These are phyloP conservation scores for Chrysodeixis includens DNA, from an alignment of 2,888 invertebrate species.

Conservation along the genomic window DNA sequence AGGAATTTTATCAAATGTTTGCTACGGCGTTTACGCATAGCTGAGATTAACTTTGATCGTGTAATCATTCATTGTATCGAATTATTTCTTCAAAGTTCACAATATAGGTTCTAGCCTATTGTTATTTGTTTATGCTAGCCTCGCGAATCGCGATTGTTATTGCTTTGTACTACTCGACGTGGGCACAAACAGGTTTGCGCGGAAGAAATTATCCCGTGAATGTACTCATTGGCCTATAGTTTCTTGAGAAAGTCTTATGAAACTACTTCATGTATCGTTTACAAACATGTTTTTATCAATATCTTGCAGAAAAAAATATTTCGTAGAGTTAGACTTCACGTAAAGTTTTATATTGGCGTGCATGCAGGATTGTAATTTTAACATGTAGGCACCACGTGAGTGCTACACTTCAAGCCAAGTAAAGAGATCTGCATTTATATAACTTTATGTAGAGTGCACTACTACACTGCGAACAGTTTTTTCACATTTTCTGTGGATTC, in stretches of 20 bases:
- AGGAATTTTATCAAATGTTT: not conserved
- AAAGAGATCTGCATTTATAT: too few relatives aligned
- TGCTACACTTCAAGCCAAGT: too few relatives aligned
- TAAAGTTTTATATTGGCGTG: too few relatives aligned
- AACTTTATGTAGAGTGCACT: too few relatives aligned
- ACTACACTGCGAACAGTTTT: too few relatives aligned
- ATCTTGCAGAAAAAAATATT: not conserved
- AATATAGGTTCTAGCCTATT: not conserved
- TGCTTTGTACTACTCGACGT: slow-evolving; percentile 2
- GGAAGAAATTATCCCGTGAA: slow-evolving; percentile 15
- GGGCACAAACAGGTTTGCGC: slow-evolving; percentile 11
- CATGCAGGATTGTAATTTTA: too few relatives aligned
- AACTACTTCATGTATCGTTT: too few relatives aligned
- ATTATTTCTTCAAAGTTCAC: not conserved
- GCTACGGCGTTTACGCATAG: slow-evolving; percentile 1
- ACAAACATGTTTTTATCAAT: not conserved
- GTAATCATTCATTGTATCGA: not conserved
- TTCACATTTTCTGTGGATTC: too few relatives aligned
- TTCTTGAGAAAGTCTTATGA: not conserved
- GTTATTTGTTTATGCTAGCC: not conserved
- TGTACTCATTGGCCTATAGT: not conserved
- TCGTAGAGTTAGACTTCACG: too few relatives aligned
- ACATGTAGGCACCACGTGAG: too few relatives aligned
- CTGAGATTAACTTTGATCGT: not conserved
- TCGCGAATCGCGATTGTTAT: not conserved